Conservation (phyloP, 2,888 invertebrate species). For the Tenthredo scrophulariae region DNA sequence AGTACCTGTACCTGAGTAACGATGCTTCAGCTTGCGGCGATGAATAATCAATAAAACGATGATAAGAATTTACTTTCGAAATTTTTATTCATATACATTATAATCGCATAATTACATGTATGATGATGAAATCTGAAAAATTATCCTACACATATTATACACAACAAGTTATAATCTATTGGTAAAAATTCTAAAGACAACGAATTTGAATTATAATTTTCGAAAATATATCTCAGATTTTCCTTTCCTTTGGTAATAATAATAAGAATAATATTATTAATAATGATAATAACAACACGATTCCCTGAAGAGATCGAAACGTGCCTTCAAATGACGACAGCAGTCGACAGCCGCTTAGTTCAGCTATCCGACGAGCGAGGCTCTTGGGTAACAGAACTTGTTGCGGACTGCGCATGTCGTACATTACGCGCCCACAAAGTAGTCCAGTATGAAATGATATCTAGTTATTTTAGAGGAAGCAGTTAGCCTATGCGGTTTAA, state of each 20-base stretch:
- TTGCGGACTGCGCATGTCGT: slow-evolving; percentile 46
- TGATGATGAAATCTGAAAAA: neutral
- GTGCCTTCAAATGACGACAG: slow-evolving; percentile 35
- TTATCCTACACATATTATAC: neutral
- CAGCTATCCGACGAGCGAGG: neutral
- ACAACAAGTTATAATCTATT: neutral
- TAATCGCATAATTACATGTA: neutral
- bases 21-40: neutral
- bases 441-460: neutral
- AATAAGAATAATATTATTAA: neutral
- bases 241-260: neutral
- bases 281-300: neutral
- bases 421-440: slow-evolving; percentile 30
- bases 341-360: slow-evolving; percentile 10
- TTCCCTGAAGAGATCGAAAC: slow-evolving; percentile 30
- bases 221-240: neutral
- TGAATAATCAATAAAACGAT: slow-evolving; percentile 12
- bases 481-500: neutral
- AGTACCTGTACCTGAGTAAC: neutral
- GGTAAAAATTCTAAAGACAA: neutral
- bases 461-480: neutral
- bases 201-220: neutral
- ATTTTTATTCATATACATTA: neutral
- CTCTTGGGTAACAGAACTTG: slow-evolving; percentile 8
- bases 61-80: neutral